phyloP scores from a whole-genome alignment of 2,797 vertebrate genomes.

The Eupleurogrammus muticus region DNA sequence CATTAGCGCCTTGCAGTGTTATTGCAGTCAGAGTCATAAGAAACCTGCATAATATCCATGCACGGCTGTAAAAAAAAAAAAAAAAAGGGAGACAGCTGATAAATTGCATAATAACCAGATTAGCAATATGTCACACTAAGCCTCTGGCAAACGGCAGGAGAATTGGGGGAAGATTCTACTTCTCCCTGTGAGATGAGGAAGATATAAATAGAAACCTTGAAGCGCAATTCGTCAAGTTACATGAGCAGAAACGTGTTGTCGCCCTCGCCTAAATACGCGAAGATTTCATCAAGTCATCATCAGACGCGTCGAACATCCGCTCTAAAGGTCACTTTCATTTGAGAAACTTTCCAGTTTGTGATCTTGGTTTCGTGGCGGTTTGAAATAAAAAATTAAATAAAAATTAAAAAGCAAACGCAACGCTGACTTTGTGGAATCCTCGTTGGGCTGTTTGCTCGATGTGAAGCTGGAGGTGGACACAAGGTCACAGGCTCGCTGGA shows the following conservation, averaged over 20 bases:
- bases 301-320: constrained; percentile 46
- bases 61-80: constrained; percentile 75
- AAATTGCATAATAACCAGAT: constrained; percentile 88
- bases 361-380: constrained; percentile 18
- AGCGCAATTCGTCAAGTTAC: constrained; percentile 83
- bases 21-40: constrained; percentile 77
- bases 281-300: constrained; percentile 64
- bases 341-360: constrained; percentile 30
- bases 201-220: constrained; percentile 85
- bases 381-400: no score
- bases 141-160: constrained; percentile 81
- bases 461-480: constrained; percentile 24
- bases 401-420: no score
- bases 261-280: constrained; percentile 58
- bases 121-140: constrained; percentile 86
- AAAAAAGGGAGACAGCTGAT: constrained; percentile 80
- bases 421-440: constrained; percentile 29
- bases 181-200: constrained; percentile 81
- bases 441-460: constrained; percentile 10
- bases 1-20: constrained; percentile 81
- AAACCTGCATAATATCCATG: constrained; percentile 81
- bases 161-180: constrained; percentile 81
- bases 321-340: constrained; percentile 60
- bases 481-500: constrained; percentile 32
- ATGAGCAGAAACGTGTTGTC: constrained; percentile 66